These are phyloP conservation scores for Acronicta leporina DNA, from an alignment of 2,888 invertebrate species.

Conservation along the genomic window DNA sequence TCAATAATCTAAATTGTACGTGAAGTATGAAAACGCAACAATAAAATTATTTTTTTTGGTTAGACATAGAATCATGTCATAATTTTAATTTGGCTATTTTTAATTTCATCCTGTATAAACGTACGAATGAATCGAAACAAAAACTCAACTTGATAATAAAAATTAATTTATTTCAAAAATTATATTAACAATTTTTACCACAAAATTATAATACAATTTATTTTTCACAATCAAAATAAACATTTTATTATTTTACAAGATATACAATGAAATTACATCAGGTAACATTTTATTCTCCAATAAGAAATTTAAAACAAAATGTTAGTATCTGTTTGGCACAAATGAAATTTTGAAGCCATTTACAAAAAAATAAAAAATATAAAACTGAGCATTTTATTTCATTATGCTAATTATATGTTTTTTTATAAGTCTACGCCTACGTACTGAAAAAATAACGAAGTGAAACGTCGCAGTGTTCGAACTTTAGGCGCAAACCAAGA, in stretches of 20 bases:
- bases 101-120: no score
- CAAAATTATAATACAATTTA: conserved; percentile 70
- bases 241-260: conserved; percentile 71
- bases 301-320: conserved; percentile 72
- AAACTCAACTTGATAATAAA: conserved; percentile 65
- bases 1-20: no score
- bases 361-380: conserved; percentile 49
- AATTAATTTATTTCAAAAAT: conserved; percentile 82
- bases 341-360: conserved; percentile 66
- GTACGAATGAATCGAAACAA: background rate
- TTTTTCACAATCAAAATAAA: conserved; percentile 63
- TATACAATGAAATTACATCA: conserved; percentile 73
- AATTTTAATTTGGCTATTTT: no score
- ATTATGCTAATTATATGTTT: conserved; percentile 53
- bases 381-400: conserved; percentile 75
- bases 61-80: no score
- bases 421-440: conserved; percentile 38
- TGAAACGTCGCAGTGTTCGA: conserved; percentile 14
- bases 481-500: conserved; percentile 27
- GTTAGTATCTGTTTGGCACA: conserved; percentile 78
- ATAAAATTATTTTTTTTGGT: no score
- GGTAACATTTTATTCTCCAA: conserved; percentile 79
- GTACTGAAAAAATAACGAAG: conserved; percentile 6
- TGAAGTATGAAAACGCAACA: no score
- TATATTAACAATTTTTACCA: conserved; percentile 74